Conservation (phyloP, 2,797 vertebrate genomes). For the Neosilurus hyrtlii region DNA sequence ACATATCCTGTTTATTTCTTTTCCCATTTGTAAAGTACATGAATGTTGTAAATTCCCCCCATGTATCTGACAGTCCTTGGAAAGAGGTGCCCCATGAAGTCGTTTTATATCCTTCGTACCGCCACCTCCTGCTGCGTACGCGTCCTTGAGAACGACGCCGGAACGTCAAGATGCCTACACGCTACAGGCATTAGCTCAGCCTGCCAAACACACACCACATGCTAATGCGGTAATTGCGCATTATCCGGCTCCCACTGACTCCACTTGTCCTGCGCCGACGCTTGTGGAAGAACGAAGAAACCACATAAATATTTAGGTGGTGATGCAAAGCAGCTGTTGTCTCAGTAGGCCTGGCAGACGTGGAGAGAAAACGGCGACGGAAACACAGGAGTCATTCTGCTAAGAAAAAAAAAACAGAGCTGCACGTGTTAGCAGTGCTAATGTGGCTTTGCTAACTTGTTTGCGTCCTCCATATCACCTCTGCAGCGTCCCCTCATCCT, state of each 20-base stretch:
- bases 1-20: background rate
- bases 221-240: slow-evolving; percentile 27
- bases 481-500: background rate
- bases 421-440: background rate
- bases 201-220: slow-evolving; percentile 22
- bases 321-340: background rate
- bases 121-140: background rate
- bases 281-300: background rate
- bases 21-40: slow-evolving; percentile 41
- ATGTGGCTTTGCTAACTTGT: background rate
- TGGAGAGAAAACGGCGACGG: background rate
- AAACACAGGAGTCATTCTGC: slow-evolving; percentile 7
- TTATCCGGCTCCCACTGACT: background rate
- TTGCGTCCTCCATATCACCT: background rate
- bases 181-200: background rate
- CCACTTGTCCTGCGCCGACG: background rate
- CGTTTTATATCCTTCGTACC: background rate
- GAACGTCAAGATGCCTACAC: background rate
- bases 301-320: slow-evolving; percentile 1
- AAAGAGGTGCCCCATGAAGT: slow-evolving; percentile 46
- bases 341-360: background rate
- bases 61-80: slow-evolving; percentile 63
- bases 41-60: slow-evolving; percentile 58
- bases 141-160: slow-evolving; percentile 31
- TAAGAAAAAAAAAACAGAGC: background rate